A percentile compares a stretch with the other conserved stretches of the same genome.
Evolutionary conservation across 1,140 invertebrate genomes (phyloP).

Genomic region (Achroia grisella): DNA sequence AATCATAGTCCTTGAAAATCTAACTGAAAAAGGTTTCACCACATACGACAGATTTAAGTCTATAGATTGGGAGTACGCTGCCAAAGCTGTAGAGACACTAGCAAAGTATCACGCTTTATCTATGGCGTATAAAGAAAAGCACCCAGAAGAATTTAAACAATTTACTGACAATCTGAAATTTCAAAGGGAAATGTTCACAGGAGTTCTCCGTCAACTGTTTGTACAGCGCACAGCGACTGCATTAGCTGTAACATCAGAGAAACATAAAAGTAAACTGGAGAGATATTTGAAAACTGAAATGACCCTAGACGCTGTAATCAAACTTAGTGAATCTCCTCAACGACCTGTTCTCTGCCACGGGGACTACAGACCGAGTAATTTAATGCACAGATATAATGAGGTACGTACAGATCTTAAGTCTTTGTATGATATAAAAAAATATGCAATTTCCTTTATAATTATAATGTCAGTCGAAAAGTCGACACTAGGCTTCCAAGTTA

Average conservation of each 20-base stretch:
- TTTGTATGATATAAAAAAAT: no score
- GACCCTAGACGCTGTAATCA: background rate
- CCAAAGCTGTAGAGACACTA: slow-evolving; percentile 24
- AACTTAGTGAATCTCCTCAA: slow-evolving; percentile 10
- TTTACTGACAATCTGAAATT: slow-evolving; percentile 2
- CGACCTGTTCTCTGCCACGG: slow-evolving; percentile 26
- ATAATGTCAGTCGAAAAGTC: no score
- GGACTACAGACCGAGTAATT: slow-evolving; percentile 34
- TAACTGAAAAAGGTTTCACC: slow-evolving; percentile 25
- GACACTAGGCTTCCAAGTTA: background rate
- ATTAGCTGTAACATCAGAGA: slow-evolving; percentile 12
- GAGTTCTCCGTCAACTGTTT: slow-evolving; percentile 9
- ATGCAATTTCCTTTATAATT: no score
- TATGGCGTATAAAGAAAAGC: slow-evolving; percentile 20
- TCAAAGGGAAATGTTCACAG: slow-evolving; percentile 1
- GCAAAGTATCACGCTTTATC: slow-evolving; percentile 47
- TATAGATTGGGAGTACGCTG: slow-evolving; percentile 38
- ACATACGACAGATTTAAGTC: slow-evolving; percentile 33
- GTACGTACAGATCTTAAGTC: background rate
- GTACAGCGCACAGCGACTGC: slow-evolving; percentile 1
- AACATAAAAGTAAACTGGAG: slow-evolving; percentile 14
- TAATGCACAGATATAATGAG: slow-evolving; percentile 26
- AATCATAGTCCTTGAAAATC: slow-evolving; percentile 38
- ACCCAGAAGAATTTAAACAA: slow-evolving; percentile 28
- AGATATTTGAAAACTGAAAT: background rate